phyloP scores from a whole-genome alignment of 1,140 invertebrate genomes.

The Cotesia typhae region DNA sequence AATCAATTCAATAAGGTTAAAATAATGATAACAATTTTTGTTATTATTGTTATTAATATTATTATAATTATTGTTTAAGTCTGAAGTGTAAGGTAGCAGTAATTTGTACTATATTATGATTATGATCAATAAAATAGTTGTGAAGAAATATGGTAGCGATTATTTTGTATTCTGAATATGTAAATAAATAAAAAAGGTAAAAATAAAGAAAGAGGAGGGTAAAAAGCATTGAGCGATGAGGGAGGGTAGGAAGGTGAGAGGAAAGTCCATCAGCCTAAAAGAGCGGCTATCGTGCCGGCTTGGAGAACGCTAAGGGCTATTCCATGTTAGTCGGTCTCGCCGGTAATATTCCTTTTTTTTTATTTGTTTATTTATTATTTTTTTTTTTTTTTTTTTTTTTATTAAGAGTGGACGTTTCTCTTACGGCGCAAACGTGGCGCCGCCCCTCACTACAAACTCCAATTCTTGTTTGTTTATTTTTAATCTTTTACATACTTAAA shows the following conservation, averaged over 20 bases:
- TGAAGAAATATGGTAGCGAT: background rate
- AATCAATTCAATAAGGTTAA: too few relatives aligned
- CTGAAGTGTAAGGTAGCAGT: too few relatives aligned
- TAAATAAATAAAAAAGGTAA: background rate
- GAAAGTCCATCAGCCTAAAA: slow-evolving; percentile 57
- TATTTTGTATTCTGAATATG: slow-evolving; percentile 19
- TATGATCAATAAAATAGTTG: too few relatives aligned
- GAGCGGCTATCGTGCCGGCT: slow-evolving; percentile 60
- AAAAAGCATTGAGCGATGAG: slow-evolving; percentile 41
- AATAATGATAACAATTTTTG: too few relatives aligned
- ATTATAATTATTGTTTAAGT: too few relatives aligned
- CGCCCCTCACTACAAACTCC: slow-evolving; percentile 49
- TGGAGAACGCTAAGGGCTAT: slow-evolving; percentile 62
- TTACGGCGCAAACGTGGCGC: slow-evolving; percentile 62
- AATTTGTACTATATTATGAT: too few relatives aligned
- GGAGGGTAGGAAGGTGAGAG: slow-evolving; percentile 45
- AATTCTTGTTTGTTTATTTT: slow-evolving; percentile 43
- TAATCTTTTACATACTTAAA: slow-evolving; percentile 44
- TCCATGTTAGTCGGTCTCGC: slow-evolving; percentile 64
- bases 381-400: slow-evolving; percentile 42
- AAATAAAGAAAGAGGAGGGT: slow-evolving; percentile 34
- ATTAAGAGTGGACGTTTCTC: slow-evolving; percentile 41
- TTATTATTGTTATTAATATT: too few relatives aligned
- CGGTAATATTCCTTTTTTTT: slow-evolving; percentile 54
- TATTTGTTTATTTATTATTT: slow-evolving; percentile 41